Evolutionary conservation across 92 coral and sea anemone species (phyloP).

Genomic region (Paramuricea clavata): DNA sequence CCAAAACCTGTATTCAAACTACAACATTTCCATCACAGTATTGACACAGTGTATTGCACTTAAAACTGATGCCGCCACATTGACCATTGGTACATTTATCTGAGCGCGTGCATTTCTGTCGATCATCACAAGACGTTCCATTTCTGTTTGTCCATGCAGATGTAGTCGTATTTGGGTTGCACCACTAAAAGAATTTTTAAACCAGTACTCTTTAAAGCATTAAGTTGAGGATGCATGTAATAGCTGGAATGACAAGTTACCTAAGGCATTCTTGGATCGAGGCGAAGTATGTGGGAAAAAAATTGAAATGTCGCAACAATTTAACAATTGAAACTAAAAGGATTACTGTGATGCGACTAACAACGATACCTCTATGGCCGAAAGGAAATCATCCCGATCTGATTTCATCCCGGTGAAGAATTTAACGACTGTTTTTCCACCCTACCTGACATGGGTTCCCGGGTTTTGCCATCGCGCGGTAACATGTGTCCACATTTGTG

Average conservation of each 20-base stretch:
- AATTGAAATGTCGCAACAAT: too few species aligned
- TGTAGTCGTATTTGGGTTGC: slow-evolving; percentile 69
- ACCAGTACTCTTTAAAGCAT: neutral
- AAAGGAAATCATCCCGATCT: too few species aligned
- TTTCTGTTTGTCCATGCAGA: slow-evolving; percentile 77
- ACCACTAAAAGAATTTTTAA: slow-evolving; percentile 64
- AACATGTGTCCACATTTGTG: slow-evolving; percentile 72
- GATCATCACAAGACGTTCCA: slow-evolving; percentile 81
- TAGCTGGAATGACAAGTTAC: too few species aligned
- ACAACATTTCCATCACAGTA: slow-evolving; percentile 79
- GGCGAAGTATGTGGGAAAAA: too few species aligned
- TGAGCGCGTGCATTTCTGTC: slow-evolving; percentile 77
- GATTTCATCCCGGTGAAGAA: neutral
- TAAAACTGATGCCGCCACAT: slow-evolving; percentile 79
- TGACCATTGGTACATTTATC: slow-evolving; percentile 83
- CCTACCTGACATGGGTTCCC: slow-evolving; percentile 92
- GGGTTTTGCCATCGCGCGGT: slow-evolving; percentile 72
- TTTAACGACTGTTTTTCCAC: neutral
- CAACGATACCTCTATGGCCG: too few species aligned
- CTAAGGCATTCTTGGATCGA: too few species aligned
- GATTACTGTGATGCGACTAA: too few species aligned
- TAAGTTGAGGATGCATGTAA: too few species aligned
- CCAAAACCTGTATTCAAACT: slow-evolving; percentile 83
- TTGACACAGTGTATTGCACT: slow-evolving; percentile 80
- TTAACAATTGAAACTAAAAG: too few species aligned